Evolutionary conservation across 2,113 vertebrate species (phyloP).

Genomic region (Myotis yumanensis): DNA sequence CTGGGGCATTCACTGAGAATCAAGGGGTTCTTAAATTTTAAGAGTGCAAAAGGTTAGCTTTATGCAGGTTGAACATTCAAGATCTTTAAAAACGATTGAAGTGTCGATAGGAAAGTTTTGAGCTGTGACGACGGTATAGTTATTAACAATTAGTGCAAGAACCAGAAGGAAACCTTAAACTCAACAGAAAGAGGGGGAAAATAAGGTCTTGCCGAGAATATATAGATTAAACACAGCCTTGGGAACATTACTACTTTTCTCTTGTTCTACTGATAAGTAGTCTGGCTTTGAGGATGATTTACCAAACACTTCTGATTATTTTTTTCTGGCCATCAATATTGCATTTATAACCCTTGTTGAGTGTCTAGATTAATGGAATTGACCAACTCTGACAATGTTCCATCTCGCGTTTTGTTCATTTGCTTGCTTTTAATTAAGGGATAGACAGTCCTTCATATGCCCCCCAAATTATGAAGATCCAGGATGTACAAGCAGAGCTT

Average conservation of each 20-base stretch:
- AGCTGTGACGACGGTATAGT: conserved; percentile 85
- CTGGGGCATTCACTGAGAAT: conserved; percentile 85
- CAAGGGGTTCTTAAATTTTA: conserved; percentile 87
- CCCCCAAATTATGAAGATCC: background rate
- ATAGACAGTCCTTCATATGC: background rate
- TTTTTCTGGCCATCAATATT: background rate
- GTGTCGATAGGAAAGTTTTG: conserved; percentile 86
- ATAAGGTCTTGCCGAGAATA: conserved; percentile 24
- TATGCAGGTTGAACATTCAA: conserved; percentile 82
- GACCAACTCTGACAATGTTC: background rate
- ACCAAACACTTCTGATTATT: background rate
- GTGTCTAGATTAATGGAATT: background rate
- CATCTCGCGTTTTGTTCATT: background rate
- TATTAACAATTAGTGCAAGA: conserved; percentile 87
- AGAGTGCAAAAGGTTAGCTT: conserved; percentile 88
- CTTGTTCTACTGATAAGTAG: conserved; percentile 20
- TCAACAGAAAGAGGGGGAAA: background rate
- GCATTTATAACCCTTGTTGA: background rate
- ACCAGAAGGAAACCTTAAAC: conserved; percentile 75
- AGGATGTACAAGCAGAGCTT: background rate
- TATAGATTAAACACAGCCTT: conserved; percentile 21
- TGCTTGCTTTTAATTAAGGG: conserved; percentile 16
- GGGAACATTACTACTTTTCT: background rate
- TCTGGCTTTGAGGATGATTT: background rate
- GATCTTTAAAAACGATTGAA: conserved; percentile 88